Evolutionary conservation across 2,888 invertebrate species (phyloP), one percentile per base, ranked within the genome.

Genomic region (Troides oblongomaculatus): DNA sequence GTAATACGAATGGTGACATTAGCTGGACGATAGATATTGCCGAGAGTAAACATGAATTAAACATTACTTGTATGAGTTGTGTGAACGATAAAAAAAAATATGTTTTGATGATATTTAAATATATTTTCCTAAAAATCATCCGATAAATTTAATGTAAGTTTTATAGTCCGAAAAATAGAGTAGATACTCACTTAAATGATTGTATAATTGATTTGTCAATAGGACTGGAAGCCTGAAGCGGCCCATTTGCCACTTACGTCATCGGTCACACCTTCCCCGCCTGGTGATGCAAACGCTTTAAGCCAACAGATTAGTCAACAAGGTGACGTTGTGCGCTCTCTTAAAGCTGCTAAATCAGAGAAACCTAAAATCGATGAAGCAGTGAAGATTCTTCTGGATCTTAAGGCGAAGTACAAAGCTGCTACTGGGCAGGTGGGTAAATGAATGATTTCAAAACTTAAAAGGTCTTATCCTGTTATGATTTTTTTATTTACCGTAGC

Each of bases 381-480:
- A 0, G 86, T 90, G 1, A 95, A 96, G 80, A 71, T 78, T 2
- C 85, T 97, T 21, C 81, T 97, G 53, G 92, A 92, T 0, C 86
- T 97, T 1, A 98, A 98, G 86, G 89, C 93, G 10, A 94, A 96
- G 75, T 97, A 94, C 82, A 97, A 97, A 84, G 88, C 90, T 17
- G 81, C 80, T 39, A 84, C 84, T 69, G 86, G 85, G 71, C 80
- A 85, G 81, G 86, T 85, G 23, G 23, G 21, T 21, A 46, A 46
- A 14, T 14, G 1, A 46, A 46, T 50, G 2, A 18, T 50, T 50
- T 50, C 50, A 14, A 50, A 50, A 10, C 12, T 12, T 12, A 43
- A 43, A 43, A 43, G 21, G 0, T 8, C 8, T 43, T 12, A 30
- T 30, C 0, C 5, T 30, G 30, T 3, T 30, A 30, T 30, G 3